Evolutionary conservation across 2,888 invertebrate species (phyloP).

Genomic region (Acrocera orbiculus): DNA sequence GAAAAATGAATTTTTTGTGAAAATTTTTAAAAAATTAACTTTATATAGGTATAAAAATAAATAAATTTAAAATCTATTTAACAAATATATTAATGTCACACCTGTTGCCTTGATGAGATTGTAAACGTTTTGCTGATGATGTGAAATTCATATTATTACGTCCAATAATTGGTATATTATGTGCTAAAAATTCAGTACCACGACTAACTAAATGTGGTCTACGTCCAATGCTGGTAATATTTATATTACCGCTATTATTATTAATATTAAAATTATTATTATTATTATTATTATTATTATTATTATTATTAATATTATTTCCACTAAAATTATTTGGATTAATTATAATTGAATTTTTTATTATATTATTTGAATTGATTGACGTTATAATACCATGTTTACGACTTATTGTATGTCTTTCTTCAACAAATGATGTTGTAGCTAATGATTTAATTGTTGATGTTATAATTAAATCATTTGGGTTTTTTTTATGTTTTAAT

Average conservation of each 20-base stretch:
- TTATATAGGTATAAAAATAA: too few relatives aligned
- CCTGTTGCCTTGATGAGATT: constrained; percentile 9
- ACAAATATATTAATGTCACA: too few relatives aligned
- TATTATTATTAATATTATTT: neutral
- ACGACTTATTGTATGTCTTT: neutral
- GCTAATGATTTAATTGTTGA: neutral
- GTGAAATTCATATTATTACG: constrained; percentile 8
- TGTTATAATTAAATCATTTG: neutral
- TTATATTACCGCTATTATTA: neutral
- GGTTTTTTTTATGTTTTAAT: neutral
- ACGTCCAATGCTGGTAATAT: constrained; percentile 5
- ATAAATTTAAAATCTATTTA: too few relatives aligned
- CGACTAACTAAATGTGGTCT: constrained; percentile 12
- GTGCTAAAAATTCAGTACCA: constrained; percentile 13
- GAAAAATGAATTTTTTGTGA: too few relatives aligned
- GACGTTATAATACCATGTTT: constrained; percentile 3
- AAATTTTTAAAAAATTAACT: too few relatives aligned
- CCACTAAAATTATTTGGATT: neutral
- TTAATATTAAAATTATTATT: neutral
- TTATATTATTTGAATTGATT: neutral
- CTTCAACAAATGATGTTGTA: neutral
- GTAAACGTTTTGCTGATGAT: constrained; percentile 7
- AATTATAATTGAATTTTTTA: neutral
- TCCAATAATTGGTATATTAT: constrained; percentile 9
- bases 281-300: neutral